A percentile compares a stretch with the other conserved stretches of the same genome.
Evolutionary conservation across 2,888 invertebrate genomes (phyloP).

Genomic region (Caenorhabditis sp.): DNA sequence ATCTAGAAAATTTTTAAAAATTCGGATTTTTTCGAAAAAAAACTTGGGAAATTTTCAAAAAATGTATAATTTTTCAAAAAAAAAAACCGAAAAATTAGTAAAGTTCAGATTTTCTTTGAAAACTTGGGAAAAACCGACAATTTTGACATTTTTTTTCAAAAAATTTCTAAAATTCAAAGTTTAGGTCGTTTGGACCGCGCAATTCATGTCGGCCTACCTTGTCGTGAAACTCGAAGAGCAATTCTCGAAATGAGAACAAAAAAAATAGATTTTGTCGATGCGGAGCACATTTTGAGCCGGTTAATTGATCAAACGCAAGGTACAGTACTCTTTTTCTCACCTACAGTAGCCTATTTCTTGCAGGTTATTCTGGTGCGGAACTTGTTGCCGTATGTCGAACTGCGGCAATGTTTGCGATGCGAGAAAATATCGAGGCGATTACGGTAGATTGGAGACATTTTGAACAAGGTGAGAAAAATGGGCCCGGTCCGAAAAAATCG

Average conservation of each 20-base stretch:
- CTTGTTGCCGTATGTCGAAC: constrained; percentile 85
- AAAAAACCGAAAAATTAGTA: too few species aligned
- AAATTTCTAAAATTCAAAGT: too few species aligned
- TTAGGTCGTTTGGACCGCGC: constrained; percentile 83
- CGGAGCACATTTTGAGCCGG: constrained; percentile 9
- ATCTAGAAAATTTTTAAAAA: too few species aligned
- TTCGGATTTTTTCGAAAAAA: too few species aligned
- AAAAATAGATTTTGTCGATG: constrained; percentile 39
- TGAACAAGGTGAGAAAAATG: constrained; percentile 26
- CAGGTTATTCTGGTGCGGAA: constrained; percentile 82
- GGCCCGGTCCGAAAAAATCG: too few species aligned
- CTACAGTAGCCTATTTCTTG: background rate
- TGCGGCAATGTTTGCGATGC: constrained; percentile 74
- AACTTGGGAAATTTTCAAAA: too few species aligned
- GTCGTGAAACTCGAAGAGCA: constrained; percentile 80
- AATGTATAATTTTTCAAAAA: too few species aligned
- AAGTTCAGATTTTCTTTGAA: too few species aligned
- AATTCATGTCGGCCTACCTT: constrained; percentile 91
- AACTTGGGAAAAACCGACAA: too few species aligned
- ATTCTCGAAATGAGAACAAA: constrained; percentile 80
- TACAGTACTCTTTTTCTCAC: background rate
- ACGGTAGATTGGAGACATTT: constrained; percentile 43
- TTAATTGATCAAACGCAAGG: constrained; percentile 39
- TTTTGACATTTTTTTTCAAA: too few species aligned
- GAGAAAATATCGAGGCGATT: constrained; percentile 43